Evolutionary conservation across 2,113 vertebrate species (phyloP).

Genomic region (Epinephelus fuscoguttatus): DNA sequence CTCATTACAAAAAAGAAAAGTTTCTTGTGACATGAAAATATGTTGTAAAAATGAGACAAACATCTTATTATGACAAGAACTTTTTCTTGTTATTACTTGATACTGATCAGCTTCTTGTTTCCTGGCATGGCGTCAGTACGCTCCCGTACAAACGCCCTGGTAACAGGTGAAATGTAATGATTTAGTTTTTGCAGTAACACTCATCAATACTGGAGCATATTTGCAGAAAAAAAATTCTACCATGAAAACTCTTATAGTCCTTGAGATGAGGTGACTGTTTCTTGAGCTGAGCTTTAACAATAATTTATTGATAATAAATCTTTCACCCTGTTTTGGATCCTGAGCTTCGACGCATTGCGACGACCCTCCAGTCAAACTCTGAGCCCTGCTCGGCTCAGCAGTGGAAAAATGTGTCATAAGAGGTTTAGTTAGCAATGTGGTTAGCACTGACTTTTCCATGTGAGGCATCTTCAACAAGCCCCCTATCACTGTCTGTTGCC

Average conservation of each 20-base stretch:
- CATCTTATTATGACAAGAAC: no score
- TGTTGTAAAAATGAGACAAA: no score
- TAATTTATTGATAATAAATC: not conserved
- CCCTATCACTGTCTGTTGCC: slow-evolving; percentile 44
- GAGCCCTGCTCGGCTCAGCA: slow-evolving; percentile 21
- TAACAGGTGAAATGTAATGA: not conserved
- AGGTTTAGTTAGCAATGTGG: slow-evolving; percentile 54
- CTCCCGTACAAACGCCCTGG: not conserved
- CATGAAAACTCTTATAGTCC: no score
- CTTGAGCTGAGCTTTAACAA: not conserved
- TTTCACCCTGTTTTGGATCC: not conserved
- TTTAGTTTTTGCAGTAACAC: no score
- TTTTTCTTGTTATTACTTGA: no score
- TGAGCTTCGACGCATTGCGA: slow-evolving; percentile 18
- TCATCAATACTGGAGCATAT: not conserved
- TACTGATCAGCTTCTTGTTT: no score
- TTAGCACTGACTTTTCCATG: slow-evolving; percentile 61
- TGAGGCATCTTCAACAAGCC: slow-evolving; percentile 49
- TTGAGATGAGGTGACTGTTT: not conserved
- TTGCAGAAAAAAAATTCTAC: not conserved
- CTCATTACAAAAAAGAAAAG: no score
- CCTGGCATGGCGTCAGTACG: no score
- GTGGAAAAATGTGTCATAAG: slow-evolving; percentile 65
- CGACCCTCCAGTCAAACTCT: slow-evolving; percentile 4
- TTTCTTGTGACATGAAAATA: no score